Conservation (phyloP, 2,888 invertebrate genomes). For the Shargacucullia verbasci region DNA sequence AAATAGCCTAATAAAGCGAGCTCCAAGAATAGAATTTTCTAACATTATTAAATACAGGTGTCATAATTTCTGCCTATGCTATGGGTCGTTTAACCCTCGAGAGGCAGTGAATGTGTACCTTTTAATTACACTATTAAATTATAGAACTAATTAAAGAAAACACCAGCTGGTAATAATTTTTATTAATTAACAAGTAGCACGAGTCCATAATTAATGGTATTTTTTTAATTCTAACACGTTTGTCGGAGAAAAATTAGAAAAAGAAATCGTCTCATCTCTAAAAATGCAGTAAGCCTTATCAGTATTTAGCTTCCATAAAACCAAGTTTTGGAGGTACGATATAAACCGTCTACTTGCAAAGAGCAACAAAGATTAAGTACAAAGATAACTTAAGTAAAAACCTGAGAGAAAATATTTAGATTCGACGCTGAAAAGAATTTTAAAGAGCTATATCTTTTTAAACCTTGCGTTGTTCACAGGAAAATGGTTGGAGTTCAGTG, state of each 20-base stretch:
- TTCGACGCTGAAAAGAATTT: neutral
- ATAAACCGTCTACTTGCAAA: neutral
- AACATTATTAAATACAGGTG: slow-evolving; percentile 58
- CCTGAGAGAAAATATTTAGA: neutral
- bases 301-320: neutral
- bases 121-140: slow-evolving; percentile 21
- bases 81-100: slow-evolving; percentile 30
- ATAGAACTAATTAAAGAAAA: slow-evolving; percentile 10
- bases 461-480: neutral
- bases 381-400: neutral
- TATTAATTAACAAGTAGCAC: neutral
- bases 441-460: neutral
- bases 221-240: too few species aligned
- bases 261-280: too few species aligned
- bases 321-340: neutral
- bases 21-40: slow-evolving; percentile 53
- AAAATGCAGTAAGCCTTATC: neutral
- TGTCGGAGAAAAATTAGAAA: too few species aligned
- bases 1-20: slow-evolving; percentile 57
- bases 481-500: too few species aligned
- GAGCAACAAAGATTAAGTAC: neutral
- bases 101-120: slow-evolving; percentile 37
- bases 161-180: slow-evolving; percentile 2
- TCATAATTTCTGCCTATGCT: slow-evolving; percentile 57
- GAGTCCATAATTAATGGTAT: too few species aligned